These are phyloP conservation scores for Tiphia femorata DNA, from an alignment of 2,888 invertebrate species.

Conservation along the genomic window DNA sequence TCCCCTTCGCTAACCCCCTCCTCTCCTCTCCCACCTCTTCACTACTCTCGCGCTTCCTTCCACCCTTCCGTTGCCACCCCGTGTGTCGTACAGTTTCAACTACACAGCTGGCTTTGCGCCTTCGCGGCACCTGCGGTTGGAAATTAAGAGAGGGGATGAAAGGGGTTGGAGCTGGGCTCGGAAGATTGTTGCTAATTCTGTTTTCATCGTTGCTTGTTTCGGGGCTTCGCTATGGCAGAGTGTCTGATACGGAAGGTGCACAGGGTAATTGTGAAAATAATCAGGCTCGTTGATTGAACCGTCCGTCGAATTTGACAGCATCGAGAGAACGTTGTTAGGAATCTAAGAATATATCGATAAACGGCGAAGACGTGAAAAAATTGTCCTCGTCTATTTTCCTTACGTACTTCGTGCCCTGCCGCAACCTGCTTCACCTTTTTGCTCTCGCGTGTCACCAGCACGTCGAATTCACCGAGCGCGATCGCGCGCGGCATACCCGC, in stretches of 20 bases:
- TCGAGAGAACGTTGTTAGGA: not conserved
- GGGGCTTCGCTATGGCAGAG: not conserved
- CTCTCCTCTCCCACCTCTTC: not conserved
- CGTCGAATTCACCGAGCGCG: not conserved
- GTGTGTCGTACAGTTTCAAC: constrained; percentile 48
- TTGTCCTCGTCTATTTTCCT: too few species aligned
- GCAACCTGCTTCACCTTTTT: not conserved
- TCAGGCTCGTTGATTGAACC: too few species aligned
- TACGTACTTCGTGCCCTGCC: not conserved
- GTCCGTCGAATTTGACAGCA: too few species aligned
- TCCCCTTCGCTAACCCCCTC: constrained; percentile 16
- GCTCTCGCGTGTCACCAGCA: not conserved
- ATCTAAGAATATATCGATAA: too few species aligned
- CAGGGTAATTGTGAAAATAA: too few species aligned
- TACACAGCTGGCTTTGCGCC: constrained; percentile 45
- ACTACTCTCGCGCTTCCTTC: not conserved
- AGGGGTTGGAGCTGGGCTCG: too few species aligned
- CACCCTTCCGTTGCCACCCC: not conserved
- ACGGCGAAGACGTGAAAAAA: too few species aligned
- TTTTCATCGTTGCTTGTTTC: not conserved
- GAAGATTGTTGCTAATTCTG: constrained; percentile 16
- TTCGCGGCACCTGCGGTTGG: constrained; percentile 45
- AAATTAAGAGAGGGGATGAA: not conserved
- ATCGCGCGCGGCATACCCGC: too few species aligned
- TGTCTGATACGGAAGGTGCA: not conserved